phyloP scores from a whole-genome alignment of 1,140 invertebrate species.

The Oedothorax gibbosus region DNA sequence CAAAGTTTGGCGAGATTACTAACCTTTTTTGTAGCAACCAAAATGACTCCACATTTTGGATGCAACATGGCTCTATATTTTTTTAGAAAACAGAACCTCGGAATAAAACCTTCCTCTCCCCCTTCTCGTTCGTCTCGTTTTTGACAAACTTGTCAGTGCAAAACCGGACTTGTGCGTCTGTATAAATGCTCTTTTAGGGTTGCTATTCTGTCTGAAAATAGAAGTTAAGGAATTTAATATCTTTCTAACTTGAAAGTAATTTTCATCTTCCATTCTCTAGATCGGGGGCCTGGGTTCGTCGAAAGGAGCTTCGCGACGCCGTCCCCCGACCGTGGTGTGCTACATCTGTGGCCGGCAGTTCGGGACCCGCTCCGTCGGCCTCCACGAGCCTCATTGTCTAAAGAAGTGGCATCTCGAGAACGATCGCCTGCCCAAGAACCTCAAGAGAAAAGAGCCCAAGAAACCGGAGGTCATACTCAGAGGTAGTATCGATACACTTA shows the following conservation, averaged over 20 bases:
- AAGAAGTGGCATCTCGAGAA: conserved; percentile 56
- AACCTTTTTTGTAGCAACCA: too few species aligned
- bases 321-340: conserved; percentile 36
- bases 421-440: conserved; percentile 39
- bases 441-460: conserved; percentile 19
- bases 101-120: too few species aligned
- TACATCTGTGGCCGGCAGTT: conserved; percentile 56
- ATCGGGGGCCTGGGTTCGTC: conserved; percentile 44
- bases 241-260: background rate
- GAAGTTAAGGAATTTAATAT: too few species aligned
- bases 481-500: background rate
- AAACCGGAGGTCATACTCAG: conserved; percentile 38
- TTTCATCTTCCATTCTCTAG: background rate
- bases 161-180: too few species aligned
- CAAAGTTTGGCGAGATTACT: too few species aligned
- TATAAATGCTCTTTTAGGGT: too few species aligned
- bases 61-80: too few species aligned
- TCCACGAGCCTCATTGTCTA: conserved; percentile 52
- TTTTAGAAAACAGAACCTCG: too few species aligned
- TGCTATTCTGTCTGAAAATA: too few species aligned
- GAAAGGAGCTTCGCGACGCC: background rate
- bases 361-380: conserved; percentile 27
- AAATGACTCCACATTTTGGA: too few species aligned
- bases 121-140: too few species aligned
- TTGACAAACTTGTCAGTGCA: too few species aligned